Conservation (phyloP, 2,888 invertebrate genomes). For the Ophion ventricosus region DNA sequence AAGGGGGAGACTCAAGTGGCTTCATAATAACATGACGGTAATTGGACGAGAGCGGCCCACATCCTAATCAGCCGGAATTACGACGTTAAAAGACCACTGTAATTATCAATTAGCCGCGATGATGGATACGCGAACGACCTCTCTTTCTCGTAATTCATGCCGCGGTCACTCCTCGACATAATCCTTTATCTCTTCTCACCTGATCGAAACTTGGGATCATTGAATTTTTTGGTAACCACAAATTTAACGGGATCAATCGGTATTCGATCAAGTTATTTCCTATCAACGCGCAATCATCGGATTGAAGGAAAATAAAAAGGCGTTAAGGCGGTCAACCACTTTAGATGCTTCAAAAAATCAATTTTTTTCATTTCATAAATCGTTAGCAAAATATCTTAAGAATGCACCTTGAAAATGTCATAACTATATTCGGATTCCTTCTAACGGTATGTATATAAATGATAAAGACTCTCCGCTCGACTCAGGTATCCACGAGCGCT, state of each 20-base stretch:
- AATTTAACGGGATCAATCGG: background rate
- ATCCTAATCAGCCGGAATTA: conserved; percentile 78
- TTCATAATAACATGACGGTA: conserved; percentile 78
- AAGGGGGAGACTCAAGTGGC: conserved; percentile 75
- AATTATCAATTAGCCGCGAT: conserved; percentile 78
- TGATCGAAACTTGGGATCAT: conserved; percentile 5
- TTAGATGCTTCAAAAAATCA: no score
- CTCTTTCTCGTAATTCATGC: conserved; percentile 64
- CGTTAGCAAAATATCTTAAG: no score
- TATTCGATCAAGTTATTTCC: background rate
- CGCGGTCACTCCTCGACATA: conserved; percentile 43
- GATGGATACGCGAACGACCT: conserved; percentile 75
- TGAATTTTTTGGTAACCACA: conserved; percentile 2
- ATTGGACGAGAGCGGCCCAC: conserved; percentile 77
- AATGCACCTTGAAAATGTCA: no score
- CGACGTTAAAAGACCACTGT: conserved; percentile 78
- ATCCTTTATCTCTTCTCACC: conserved; percentile 27
- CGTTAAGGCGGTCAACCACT: no score
- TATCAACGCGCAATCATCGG: no score
- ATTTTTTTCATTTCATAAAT: no score
- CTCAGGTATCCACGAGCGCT: no score
- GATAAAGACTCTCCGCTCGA: no score
- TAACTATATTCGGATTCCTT: no score
- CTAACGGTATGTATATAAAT: no score
- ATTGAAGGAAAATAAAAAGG: no score